Percentiles rank a stretch among this genome's conserved stretches.
phyloP scores from a whole-genome alignment of 2,888 invertebrate species.

The Zonitis immaculata region DNA sequence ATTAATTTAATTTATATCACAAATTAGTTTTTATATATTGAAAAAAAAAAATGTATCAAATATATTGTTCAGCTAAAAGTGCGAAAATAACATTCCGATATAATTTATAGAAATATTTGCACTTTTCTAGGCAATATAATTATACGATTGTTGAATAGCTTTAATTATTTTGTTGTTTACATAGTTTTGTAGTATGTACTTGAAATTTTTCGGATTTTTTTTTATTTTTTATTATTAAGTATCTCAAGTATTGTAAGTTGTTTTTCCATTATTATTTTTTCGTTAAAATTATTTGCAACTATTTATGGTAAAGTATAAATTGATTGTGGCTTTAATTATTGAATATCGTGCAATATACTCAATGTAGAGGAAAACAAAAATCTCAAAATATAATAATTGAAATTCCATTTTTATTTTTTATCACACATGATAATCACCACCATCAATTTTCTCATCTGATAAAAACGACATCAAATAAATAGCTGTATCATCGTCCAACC shows the following conservation, averaged over 20 bases:
- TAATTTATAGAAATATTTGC: neutral
- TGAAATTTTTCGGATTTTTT: neutral
- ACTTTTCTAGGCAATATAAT: constrained; percentile 6
- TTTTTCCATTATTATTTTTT: neutral
- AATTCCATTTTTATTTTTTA: neutral
- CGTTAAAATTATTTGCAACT: neutral
- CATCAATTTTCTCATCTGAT: constrained; percentile 64
- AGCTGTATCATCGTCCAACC: constrained; percentile 63
- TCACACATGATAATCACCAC: constrained; percentile 66
- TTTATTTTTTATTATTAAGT: too few relatives aligned
- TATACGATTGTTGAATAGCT: constrained; percentile 2
- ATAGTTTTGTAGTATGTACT: neutral
- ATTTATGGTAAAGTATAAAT: neutral
- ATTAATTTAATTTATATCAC: constrained; percentile 6
- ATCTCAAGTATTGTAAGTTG: neutral
- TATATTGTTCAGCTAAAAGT: constrained; percentile 4
- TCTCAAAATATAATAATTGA: neutral
- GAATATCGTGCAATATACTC: neutral
- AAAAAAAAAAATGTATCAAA: neutral
- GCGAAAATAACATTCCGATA: constrained; percentile 7
- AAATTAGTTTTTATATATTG: constrained; percentile 3
- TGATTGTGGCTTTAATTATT: neutral
- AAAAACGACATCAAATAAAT: constrained; percentile 57
- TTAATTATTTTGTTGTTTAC: constrained; percentile 3
- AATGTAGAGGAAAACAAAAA: neutral